A percentile compares a stretch with the other conserved stretches of the same genome.
Conservation (phyloP, 2,113 vertebrate species). For the Todiramphus saurophagus region DNA sequence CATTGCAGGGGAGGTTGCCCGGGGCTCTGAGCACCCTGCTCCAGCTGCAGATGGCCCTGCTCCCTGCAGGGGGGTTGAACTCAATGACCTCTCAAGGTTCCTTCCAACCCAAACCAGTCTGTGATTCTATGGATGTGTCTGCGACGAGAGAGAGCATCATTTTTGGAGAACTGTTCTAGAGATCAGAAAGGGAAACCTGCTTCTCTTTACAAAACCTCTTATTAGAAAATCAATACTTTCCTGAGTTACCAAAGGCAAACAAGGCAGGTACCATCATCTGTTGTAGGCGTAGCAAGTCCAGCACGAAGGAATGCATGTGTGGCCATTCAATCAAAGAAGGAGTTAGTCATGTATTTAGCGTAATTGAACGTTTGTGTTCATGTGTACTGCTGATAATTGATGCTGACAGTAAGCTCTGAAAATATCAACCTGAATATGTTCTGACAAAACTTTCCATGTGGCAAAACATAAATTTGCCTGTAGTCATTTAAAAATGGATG, state of each 20-base stretch:
- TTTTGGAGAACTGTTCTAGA: neutral
- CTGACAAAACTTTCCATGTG: constrained; percentile 21
- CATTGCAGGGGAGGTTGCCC: no score
- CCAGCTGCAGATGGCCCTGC: neutral
- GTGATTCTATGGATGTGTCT: neutral
- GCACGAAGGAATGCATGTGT: neutral
- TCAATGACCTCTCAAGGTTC: no score
- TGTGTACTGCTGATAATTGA: neutral
- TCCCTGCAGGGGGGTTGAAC: no score
- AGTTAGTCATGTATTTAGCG: constrained; percentile 2
- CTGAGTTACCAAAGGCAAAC: neutral
- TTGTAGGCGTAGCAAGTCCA: constrained; percentile 36
- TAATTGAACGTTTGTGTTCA: neutral
- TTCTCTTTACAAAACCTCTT: neutral
- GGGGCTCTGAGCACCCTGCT: neutral
- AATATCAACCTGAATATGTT: constrained; percentile 21
- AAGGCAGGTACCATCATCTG: constrained; percentile 22
- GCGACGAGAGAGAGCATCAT: neutral
- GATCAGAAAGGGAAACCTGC: neutral
- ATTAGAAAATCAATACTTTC: neutral
- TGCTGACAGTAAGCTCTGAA: neutral
- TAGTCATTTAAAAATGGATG: constrained; percentile 27
- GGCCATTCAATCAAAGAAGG: constrained; percentile 6
- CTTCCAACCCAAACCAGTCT: no score
- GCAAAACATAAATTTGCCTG: constrained; percentile 32